These are phyloP conservation scores for Apodemia duryi DNA, from an alignment of 2,888 invertebrate genomes.

Conservation along the genomic window DNA sequence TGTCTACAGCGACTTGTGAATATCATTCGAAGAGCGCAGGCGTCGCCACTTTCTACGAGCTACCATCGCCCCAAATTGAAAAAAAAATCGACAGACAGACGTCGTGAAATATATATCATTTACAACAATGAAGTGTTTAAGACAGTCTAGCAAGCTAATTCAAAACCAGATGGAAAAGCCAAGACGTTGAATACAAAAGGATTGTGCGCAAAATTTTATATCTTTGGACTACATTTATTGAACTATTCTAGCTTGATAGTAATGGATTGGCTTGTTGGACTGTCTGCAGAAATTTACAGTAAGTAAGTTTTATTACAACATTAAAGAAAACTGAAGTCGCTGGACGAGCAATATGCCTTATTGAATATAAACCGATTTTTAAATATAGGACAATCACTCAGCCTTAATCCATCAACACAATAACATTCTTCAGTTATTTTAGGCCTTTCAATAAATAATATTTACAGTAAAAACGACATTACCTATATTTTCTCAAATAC, in stretches of 20 bases:
- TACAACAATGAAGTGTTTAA: background rate
- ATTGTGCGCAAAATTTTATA: conserved; percentile 9
- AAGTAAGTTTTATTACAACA: background rate
- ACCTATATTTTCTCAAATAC: conserved; percentile 63
- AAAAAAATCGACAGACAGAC: background rate
- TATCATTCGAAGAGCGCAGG: background rate
- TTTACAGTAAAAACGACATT: conserved; percentile 72
- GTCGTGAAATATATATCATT: background rate
- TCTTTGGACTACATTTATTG: background rate
- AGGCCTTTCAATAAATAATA: conserved; percentile 72
- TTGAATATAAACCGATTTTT: conserved; percentile 3
- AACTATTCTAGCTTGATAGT: conserved; percentile 3
- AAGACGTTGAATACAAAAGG: background rate
- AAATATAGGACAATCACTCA: conserved; percentile 11
- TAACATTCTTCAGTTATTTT: conserved; percentile 67
- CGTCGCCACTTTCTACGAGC: background rate
- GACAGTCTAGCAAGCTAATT: conserved; percentile 2
- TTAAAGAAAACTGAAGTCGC: background rate
- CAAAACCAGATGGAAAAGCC: conserved; percentile 7
- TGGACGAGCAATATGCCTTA: background rate
- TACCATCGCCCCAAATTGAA: background rate
- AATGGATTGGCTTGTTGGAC: background rate
- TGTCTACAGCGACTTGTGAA: background rate
- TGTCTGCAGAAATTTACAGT: background rate
- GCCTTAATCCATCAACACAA: conserved; percentile 38